Base-by-base conservation (phyloP, 2,113 vertebrate species). In the Eulacestoma nigropectus region DNA sequence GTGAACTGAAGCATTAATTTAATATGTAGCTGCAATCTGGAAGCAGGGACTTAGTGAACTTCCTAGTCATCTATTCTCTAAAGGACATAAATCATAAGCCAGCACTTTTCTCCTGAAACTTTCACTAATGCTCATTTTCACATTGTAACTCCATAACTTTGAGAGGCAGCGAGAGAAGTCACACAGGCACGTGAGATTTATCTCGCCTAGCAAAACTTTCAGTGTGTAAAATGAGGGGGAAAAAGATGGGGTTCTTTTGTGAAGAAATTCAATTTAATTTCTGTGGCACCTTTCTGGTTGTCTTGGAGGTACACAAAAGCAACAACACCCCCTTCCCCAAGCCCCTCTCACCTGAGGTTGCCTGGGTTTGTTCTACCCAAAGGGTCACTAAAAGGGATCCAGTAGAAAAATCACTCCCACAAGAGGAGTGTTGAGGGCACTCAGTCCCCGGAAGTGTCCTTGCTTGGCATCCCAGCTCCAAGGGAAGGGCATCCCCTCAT, bases 331-430 rank as follows among this genome's bases (percentile, higher is more conserved):
- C 2, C 7, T 26, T 59, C 35, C 19, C 26, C n/a, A 67, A 29
- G 23, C 32, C 37, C 15, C 3, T 55, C 13, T n/a, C 4, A 26
- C 25, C 63, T 0, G 0, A 12, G 7, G 18, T 5, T n/a, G 13
- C 32, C 17, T 18, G 27, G 30, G 6, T 49, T 76, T 42, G 5
- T 41, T 83, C 69, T 59, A 23, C 17, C 26, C 11, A 13, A 27
- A 55, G 14, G 18, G 26, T 47, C 13, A 30, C 32, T 82, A 26
- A 41, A 47, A 15, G 30, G 21, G 49, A 29, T 70, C 7, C 22
- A 37, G 35, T 7, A 49, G 42, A 69, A 69, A 90, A 84, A 70
- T 32, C 26, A 16, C 7, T 75, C 25, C 30, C 26, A 17, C 5
- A 9, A 26, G n/a, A 55, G 21, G 4, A 41, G 26, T 39, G 14